phyloP scores from a whole-genome alignment of 2,888 invertebrate genomes.

The Eutolmus rufibarbis region DNA sequence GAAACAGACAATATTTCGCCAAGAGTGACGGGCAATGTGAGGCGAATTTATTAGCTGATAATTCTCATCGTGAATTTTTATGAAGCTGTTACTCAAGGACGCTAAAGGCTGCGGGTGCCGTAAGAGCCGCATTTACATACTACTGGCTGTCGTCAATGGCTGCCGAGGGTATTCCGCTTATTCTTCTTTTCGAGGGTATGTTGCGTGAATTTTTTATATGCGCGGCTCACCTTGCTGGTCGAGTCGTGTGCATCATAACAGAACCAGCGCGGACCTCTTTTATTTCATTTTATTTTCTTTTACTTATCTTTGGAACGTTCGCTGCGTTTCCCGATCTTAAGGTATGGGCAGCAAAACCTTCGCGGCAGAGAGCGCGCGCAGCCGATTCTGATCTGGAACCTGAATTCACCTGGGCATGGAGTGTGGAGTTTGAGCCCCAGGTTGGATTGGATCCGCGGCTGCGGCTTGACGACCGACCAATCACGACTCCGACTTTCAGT shows the following conservation, averaged over 20 bases:
- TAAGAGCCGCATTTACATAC: neutral
- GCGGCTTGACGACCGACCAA: conserved; percentile 22
- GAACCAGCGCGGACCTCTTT: neutral
- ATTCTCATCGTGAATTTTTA: conserved; percentile 14
- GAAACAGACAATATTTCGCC: neutral
- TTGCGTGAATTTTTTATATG: neutral
- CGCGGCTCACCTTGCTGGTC: neutral
- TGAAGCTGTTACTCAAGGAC: conserved; percentile 33
- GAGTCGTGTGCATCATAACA: neutral
- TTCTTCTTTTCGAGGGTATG: neutral
- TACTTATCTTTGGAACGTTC: neutral
- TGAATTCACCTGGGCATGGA: conserved; percentile 10
- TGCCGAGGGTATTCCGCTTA: neutral
- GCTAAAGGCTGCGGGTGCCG: neutral
- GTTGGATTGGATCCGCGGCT: neutral
- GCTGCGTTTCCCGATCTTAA: neutral
- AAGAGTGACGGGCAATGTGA: conserved; percentile 8
- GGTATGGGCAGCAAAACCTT: neutral
- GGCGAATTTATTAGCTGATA: conserved; percentile 18
- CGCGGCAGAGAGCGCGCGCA: neutral
- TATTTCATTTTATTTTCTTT: too few species aligned
- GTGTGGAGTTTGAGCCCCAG: conserved; percentile 2
- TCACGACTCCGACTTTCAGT: conserved; percentile 44
- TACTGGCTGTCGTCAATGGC: neutral
- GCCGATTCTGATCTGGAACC: conserved; percentile 31